A percentile compares a stretch with the other conserved stretches of the same genome.
These are phyloP conservation scores for Silurus meridionalis DNA, from an alignment of 2,113 vertebrate genomes.

Conservation along the genomic window DNA sequence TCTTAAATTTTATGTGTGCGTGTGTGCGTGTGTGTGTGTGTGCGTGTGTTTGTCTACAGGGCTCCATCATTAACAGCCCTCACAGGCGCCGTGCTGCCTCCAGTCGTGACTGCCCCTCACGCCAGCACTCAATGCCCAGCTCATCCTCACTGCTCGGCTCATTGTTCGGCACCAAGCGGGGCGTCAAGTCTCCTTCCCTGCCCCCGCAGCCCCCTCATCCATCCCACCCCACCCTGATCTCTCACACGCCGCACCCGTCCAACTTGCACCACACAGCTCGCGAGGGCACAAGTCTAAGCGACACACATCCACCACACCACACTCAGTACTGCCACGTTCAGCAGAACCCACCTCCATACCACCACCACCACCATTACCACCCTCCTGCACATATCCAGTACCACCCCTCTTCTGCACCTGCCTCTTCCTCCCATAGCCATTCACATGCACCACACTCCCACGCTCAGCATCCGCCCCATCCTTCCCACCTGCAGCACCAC, in stretches of 20 bases:
- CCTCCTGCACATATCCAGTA: slow-evolving; percentile 84
- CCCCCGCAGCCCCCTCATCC: slow-evolving; percentile 58
- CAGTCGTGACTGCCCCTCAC: slow-evolving; percentile 89
- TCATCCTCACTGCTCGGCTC: slow-evolving; percentile 93
- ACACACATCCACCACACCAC: slow-evolving; percentile 77
- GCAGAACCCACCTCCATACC: slow-evolving; percentile 91
- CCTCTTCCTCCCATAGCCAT: slow-evolving; percentile 65
- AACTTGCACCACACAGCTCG: slow-evolving; percentile 79
- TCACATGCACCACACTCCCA: slow-evolving; percentile 63
- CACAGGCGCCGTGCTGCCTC: slow-evolving; percentile 89
- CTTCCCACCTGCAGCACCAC: slow-evolving; percentile 73
- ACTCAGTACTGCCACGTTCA: slow-evolving; percentile 83
- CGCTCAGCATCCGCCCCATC: slow-evolving; percentile 66
- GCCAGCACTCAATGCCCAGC: slow-evolving; percentile 87
- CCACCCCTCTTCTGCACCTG: slow-evolving; percentile 68
- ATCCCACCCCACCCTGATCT: slow-evolving; percentile 77
- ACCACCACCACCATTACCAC: slow-evolving; percentile 94
- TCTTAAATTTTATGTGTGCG: slow-evolving; percentile 31
- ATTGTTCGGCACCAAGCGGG: slow-evolving; percentile 86
- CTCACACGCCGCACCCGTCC: slow-evolving; percentile 72
- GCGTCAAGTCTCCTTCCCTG: slow-evolving; percentile 74
- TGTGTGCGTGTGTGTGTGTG: slow-evolving; percentile 29
- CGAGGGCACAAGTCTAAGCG: slow-evolving; percentile 65
- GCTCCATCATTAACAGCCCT: slow-evolving; percentile 99
- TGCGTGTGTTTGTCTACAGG: slow-evolving; percentile 72